Evolutionary conservation across 2,113 vertebrate species (phyloP).

Genomic region (Eudyptes chrysolophus): DNA sequence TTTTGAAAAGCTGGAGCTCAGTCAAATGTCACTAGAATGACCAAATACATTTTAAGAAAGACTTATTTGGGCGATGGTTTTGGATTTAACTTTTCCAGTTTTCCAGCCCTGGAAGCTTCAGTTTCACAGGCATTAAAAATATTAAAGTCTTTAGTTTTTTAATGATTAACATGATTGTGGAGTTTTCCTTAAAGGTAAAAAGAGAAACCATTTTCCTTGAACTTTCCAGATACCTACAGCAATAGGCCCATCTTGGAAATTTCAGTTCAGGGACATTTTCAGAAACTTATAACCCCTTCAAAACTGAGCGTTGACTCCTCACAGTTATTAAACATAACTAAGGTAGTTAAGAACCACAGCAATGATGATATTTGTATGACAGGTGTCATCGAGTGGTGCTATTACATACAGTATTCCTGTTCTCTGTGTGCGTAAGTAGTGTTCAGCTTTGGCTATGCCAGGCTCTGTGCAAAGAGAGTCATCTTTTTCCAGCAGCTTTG

Average conservation of each 20-base stretch:
- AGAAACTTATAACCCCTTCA: background rate
- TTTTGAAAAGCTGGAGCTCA: background rate
- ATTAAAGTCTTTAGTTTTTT: background rate
- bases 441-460: background rate
- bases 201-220: background rate
- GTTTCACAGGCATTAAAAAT: background rate
- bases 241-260: background rate
- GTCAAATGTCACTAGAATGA: background rate
- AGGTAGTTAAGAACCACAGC: background rate
- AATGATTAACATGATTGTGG: background rate
- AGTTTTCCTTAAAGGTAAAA: background rate
- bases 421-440: accelerated
- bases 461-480: background rate
- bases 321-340: background rate
- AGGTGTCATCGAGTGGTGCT: background rate
- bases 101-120: background rate
- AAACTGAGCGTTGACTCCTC: background rate
- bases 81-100: background rate
- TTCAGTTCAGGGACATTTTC: background rate
- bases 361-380: background rate
- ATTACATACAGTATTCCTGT: background rate
- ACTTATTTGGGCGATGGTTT: background rate
- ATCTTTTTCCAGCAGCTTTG: background rate
- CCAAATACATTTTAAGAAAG: background rate
- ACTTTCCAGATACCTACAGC: background rate